Conservation (phyloP, 2,113 vertebrate species). For the Platysteira castanea region DNA sequence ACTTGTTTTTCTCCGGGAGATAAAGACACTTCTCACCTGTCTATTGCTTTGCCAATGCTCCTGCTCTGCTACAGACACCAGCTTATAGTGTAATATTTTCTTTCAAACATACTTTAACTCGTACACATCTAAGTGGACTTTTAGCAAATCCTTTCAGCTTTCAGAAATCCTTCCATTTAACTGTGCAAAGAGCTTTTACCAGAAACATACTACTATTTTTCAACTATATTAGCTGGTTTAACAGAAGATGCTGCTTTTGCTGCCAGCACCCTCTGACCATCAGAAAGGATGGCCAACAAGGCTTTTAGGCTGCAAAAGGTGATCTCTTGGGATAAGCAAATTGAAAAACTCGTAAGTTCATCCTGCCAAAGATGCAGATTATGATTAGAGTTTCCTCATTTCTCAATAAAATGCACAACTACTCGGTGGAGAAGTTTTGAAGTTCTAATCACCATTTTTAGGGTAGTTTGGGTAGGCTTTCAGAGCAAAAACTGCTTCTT, state of each 20-base stretch:
- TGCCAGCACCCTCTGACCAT: neutral
- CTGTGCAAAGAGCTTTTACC: neutral
- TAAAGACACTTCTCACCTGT: neutral
- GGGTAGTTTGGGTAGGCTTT: neutral
- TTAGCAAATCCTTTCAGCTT: neutral
- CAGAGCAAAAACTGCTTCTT: neutral
- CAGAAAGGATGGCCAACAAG: neutral
- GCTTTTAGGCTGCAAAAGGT: neutral
- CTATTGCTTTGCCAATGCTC: accelerated
- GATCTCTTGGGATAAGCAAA: neutral
- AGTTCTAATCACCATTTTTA: neutral
- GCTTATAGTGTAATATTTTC: neutral
- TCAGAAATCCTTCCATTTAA: neutral
- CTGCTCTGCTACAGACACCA: neutral
- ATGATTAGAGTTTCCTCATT: neutral
- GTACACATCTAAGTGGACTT: neutral
- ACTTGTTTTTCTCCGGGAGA: neutral
- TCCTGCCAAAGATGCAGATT: neutral
- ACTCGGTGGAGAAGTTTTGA: neutral
- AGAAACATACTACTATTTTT: neutral
- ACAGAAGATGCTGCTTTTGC: neutral
- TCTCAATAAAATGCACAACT: neutral
- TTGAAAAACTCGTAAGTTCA: neutral
- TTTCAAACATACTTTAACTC: neutral
- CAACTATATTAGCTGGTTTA: neutral